phyloP scores from a whole-genome alignment of 2,888 invertebrate genomes.

The Crossocerus cetratus region DNA sequence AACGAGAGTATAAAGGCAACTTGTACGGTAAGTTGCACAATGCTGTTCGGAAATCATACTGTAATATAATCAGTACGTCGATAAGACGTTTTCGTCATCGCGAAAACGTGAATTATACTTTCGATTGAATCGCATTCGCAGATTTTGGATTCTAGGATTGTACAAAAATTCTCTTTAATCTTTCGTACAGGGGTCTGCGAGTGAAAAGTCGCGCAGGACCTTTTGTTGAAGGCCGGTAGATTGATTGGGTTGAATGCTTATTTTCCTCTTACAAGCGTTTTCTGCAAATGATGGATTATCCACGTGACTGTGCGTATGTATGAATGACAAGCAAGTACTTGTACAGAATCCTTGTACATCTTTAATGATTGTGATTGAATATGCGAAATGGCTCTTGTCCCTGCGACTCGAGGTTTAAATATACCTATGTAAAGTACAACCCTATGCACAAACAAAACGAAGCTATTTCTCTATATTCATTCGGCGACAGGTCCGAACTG shows the following conservation, averaged over 20 bases:
- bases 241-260: conserved; percentile 11
- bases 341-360: conserved; percentile 50
- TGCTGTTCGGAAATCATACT: conserved; percentile 6
- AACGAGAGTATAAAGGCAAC: not conserved
- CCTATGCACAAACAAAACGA: conserved; percentile 55
- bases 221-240: not conserved
- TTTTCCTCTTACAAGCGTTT: conserved; percentile 4
- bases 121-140: too few relatives aligned
- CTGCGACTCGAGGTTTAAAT: conserved; percentile 36
- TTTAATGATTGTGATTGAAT: conserved; percentile 39
- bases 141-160: too few relatives aligned
- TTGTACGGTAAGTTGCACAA: not conserved
- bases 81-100: too few relatives aligned
- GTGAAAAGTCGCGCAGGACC: not conserved
- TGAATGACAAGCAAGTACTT: conserved; percentile 34
- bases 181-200: not conserved
- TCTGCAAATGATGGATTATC: conserved; percentile 14
- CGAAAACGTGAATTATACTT: too few relatives aligned
- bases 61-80: not conserved
- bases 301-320: conserved; percentile 26
- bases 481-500: conserved; percentile 13
- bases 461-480: conserved; percentile 68
- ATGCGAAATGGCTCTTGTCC: conserved; percentile 16
- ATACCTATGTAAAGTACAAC: conserved; percentile 56
- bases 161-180: not conserved